Conservation (phyloP, 2,888 invertebrate genomes). For the Rotaria macrura region DNA sequence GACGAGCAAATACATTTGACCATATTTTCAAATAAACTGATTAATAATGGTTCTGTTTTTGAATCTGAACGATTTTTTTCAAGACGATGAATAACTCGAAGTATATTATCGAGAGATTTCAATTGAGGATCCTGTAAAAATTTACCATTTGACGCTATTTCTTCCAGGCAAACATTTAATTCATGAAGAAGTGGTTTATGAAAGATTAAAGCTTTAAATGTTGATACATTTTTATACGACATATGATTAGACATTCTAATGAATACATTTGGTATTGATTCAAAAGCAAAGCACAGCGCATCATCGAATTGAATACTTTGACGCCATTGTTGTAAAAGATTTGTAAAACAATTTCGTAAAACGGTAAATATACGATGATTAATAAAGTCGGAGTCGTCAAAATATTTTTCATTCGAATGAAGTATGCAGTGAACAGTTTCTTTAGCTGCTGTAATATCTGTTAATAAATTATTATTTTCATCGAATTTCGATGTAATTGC, state of each 20-base stretch:
- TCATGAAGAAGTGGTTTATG: not conserved
- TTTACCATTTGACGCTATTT: not conserved
- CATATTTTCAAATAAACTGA: no score
- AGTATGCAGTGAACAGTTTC: not conserved
- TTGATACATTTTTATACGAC: not conserved
- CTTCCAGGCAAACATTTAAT: not conserved
- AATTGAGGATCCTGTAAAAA: not conserved
- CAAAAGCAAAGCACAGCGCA: not conserved
- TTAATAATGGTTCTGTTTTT: not conserved
- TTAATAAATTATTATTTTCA: not conserved
- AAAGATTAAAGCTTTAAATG: not conserved
- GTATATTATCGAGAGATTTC: not conserved
- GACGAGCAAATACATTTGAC: no score
- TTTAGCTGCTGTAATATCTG: not conserved
- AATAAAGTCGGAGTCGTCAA: not conserved
- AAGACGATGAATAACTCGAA: not conserved
- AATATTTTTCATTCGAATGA: not conserved
- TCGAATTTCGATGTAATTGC: not conserved
- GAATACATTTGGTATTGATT: not conserved
- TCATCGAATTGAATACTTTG: not conserved
- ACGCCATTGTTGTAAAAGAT: not conserved
- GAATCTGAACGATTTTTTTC: not conserved
- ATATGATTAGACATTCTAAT: not conserved
- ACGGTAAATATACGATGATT: not conserved
- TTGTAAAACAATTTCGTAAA: not conserved